Evolutionary conservation across 2,888 invertebrate genomes (phyloP), one percentile per base, ranked within the genome.

Genomic region (Aquatica leii): DNA sequence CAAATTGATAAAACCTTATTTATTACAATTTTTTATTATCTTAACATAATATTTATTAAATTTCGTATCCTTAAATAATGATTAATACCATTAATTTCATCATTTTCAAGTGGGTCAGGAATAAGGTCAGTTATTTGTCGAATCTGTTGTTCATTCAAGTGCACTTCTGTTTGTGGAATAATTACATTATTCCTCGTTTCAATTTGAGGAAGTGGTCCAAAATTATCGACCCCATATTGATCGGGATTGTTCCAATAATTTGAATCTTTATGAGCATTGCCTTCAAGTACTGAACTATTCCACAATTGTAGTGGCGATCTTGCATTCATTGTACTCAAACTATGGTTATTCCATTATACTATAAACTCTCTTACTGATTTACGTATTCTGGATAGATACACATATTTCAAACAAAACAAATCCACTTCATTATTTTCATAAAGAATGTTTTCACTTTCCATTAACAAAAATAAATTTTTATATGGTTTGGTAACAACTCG

Each of bases 231-330:
- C 14, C 40, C 40, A 40, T 40, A 40, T 4, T 40, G 6, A 6
- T 40, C 40, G 2, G 6, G 3, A 40, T 40, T 40, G n/a, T 6
- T 2, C n/a, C 5, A 6, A 40, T 40, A 40, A n/a, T 40, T 40
- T n/a, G 40, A n/a, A n/a, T 40, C 40, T 40, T 40, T 14, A 4
- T 6, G n/a, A 6, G 40, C 40, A 40, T 40, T 40, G 3, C n/a
- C 6, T 40, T 40, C 40, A 40, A 40, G 40, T n/a, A 40, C n/a
- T 40, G 40, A 4, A 40, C 12, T n/a, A 40, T 40, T 40, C 40
- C 40, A 40, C 40, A 40, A 40, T 15, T 43, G 17, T 14, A 43
- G 17, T 15, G 41, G 41, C 41, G 41, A 43, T 14, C 41, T 43
- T 14, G 41, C 14, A 17, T 43, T 14, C 41, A 43, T 43, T 43